A percentile compares a stretch with the other conserved stretches of the same genome.
Evolutionary conservation across 2,888 invertebrate species (phyloP).

Genomic region (Drosophila emarginata): DNA sequence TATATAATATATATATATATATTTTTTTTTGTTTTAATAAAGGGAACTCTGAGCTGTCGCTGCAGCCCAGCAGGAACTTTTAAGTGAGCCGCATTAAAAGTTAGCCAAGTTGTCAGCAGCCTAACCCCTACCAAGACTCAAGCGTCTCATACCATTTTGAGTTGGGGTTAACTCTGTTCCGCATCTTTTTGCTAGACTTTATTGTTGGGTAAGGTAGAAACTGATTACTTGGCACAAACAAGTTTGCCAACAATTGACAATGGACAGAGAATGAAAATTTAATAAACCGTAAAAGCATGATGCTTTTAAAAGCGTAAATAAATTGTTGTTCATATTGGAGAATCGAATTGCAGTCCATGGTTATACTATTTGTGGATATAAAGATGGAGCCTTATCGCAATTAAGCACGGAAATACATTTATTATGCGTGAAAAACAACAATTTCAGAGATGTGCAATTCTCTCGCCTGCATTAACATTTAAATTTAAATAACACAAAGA

Average conservation of each 20-base stretch:
- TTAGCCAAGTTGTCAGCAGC: conserved; percentile 68
- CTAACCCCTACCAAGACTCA: conserved; percentile 22
- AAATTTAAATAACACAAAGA: conserved; percentile 34
- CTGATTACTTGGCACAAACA: conserved; percentile 50
- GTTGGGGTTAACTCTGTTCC: neutral
- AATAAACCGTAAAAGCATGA: conserved; percentile 27
- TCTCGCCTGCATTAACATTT: conserved; percentile 36
- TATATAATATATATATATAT: neutral
- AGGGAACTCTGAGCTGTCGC: conserved; percentile 29
- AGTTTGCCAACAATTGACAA: conserved; percentile 37
- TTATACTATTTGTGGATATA: conserved; percentile 53
- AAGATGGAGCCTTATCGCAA: conserved; percentile 56
- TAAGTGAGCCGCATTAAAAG: conserved; percentile 71
- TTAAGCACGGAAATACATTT: conserved; percentile 56
- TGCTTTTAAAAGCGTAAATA: conserved; percentile 33
- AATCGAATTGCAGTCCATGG: conserved; percentile 10
- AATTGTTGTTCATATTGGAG: conserved; percentile 22
- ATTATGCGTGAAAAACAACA: conserved; percentile 53
- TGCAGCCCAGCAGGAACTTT: conserved; percentile 55
- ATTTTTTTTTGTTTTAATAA: conserved; percentile 33
- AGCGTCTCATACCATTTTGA: too few relatives aligned
- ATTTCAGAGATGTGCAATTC: conserved; percentile 21
- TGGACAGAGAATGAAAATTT: conserved; percentile 30
- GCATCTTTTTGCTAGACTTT: conserved; percentile 1
- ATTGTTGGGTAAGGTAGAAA: conserved; percentile 34